Evolutionary conservation across 2,797 vertebrate genomes (phyloP), one percentile per base, ranked within the genome.

Genomic region (Ataeniobius toweri): DNA sequence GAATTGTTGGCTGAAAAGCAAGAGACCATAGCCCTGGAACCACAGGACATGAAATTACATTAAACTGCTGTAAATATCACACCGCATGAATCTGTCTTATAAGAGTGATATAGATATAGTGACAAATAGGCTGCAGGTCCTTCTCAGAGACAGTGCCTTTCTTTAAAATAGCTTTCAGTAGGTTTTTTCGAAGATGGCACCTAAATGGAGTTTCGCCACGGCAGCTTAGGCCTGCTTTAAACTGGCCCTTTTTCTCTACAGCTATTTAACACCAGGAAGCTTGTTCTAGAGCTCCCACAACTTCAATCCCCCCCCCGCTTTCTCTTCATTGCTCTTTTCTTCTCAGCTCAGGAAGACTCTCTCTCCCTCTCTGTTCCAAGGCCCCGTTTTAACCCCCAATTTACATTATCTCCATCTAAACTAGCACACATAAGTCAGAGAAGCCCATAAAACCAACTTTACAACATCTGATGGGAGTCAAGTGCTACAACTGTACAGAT

Each of bases 361-460:
- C 76, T 86, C 75, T 83, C 44, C 71, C 73, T 83, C 80, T 85
- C 85, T 83, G 83, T 90, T 91, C 85, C 85, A 67, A 87, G 79
- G 76, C 82, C 89, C 84, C 81, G 63, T 86, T 93, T 88, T 85
- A 89, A 80, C 73, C 78, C 79, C 81, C 80, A 78, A 73, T 84
- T 85, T 6, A 20, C 79, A 92, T 90, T 85, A 87, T 91, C 76
- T 84, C 75, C 67, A 61, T 75, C 78, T 71, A 79, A 61, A 71
- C 68, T 78, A 92, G 86, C 89, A 78, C 50, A 78, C 77, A 80
- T 79, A 82, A 88, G 89, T 86, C 91, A 89, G 75, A 0, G 50
- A 12, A 75, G 22, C 3, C 61, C 46, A 74, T 41, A 65, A 83
- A 77, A 73, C 5, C 24, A 56, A 77, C 63, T 53, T 67, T 44